phyloP scores from a whole-genome alignment of 2,888 invertebrate genomes.

The Torymus tubicola region DNA sequence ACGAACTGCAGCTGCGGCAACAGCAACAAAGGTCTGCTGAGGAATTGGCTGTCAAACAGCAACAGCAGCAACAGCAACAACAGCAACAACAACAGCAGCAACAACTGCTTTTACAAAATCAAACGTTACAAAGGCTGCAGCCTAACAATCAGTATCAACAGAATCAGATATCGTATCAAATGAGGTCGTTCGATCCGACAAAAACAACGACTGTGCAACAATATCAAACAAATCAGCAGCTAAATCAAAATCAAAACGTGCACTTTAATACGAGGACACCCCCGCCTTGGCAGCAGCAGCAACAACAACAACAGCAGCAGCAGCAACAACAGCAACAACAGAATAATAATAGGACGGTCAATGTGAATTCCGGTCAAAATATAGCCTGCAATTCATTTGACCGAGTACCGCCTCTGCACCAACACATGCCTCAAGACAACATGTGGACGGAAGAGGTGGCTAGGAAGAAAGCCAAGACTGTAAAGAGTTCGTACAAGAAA shows the following conservation, averaged over 20 bases:
- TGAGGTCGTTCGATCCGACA: slow-evolving; percentile 73
- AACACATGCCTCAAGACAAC: slow-evolving; percentile 80
- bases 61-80: slow-evolving; percentile 65
- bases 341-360: slow-evolving; percentile 44
- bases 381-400: slow-evolving; percentile 80
- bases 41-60: slow-evolving; percentile 69
- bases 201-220: slow-evolving; percentile 67
- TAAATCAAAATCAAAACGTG: slow-evolving; percentile 66
- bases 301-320: slow-evolving; percentile 59
- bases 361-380: slow-evolving; percentile 66
- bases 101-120: slow-evolving; percentile 69
- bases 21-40: slow-evolving; percentile 66
- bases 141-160: slow-evolving; percentile 69
- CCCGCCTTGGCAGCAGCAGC: slow-evolving; percentile 79
- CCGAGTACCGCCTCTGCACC: slow-evolving; percentile 85
- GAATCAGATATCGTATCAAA: slow-evolving; percentile 69
- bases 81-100: slow-evolving; percentile 64
- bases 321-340: slow-evolving; percentile 53
- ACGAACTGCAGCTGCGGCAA: slow-evolving; percentile 69
- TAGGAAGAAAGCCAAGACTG: slow-evolving; percentile 79
- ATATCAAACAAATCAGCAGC: slow-evolving; percentile 63
- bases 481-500: slow-evolving; percentile 77
- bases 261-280: slow-evolving; percentile 76
- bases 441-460: slow-evolving; percentile 80
- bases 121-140: slow-evolving; percentile 69